Evolutionary conservation across 2,797 vertebrate genomes (phyloP).

Genomic region (Liasis olivaceus): DNA sequence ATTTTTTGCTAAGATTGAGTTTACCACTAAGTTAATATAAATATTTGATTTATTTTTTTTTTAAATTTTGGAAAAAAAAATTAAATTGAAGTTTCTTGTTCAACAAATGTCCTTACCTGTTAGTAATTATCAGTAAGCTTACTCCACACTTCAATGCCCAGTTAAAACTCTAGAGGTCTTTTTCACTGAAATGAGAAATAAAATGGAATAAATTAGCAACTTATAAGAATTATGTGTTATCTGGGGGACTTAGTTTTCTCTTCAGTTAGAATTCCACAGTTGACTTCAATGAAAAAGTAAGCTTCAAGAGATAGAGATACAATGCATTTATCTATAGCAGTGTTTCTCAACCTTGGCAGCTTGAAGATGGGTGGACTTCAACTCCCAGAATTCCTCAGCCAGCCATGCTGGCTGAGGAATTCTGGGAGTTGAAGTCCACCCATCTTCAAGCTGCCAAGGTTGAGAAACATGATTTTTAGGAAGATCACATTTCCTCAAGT

Average conservation of each 20-base stretch:
- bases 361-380: too few species aligned
- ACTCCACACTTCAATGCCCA: neutral
- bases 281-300: neutral
- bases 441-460: too few species aligned
- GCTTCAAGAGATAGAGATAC: neutral
- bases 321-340: neutral
- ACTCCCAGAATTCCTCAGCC: too few species aligned
- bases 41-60: neutral
- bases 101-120: neutral
- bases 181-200: neutral
- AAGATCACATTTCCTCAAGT: neutral
- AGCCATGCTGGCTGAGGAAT: too few species aligned
- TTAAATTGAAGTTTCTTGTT: neutral
- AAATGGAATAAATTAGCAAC: neutral
- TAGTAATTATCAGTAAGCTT: neutral
- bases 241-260: neutral
- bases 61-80: neutral
- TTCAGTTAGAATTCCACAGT: neutral
- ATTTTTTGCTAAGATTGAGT: neutral
- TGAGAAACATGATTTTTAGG: too few species aligned
- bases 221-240: neutral
- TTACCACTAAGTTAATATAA: neutral
- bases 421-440: too few species aligned
- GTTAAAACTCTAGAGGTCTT: neutral
- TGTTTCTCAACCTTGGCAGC: too few species aligned